Conservation (phyloP, 1,140 invertebrate species). For the Pogonomyrmex californicus region DNA sequence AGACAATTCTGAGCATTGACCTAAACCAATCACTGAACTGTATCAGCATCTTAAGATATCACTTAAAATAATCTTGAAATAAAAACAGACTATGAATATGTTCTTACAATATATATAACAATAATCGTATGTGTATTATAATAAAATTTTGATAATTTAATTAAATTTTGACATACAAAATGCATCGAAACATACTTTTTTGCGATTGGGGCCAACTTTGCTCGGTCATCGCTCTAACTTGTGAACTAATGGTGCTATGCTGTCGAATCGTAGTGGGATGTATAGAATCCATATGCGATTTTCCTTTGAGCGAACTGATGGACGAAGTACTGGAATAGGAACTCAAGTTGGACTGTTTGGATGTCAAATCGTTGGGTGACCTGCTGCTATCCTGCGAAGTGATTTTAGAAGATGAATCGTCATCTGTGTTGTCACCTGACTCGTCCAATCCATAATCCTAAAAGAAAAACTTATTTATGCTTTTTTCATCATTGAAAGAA, state of each 20-base stretch:
- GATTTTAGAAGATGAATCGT: conserved; percentile 88
- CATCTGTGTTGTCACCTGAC: conserved; percentile 90
- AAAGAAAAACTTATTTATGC: conserved; percentile 35
- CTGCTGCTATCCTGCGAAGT: conserved; percentile 81
- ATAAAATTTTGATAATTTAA: not conserved
- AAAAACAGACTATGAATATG: too few species aligned
- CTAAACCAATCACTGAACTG: too few species aligned
- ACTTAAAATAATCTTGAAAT: too few species aligned
- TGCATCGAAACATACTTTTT: conserved; percentile 77
- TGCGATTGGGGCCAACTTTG: conserved; percentile 85
- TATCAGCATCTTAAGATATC: too few species aligned
- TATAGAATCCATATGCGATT: conserved; percentile 82
- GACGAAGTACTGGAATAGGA: conserved; percentile 85
- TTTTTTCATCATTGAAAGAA: not conserved
- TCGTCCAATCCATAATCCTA: conserved; percentile 91
- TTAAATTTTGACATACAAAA: not conserved
- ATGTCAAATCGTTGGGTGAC: conserved; percentile 82
- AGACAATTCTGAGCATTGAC: too few species aligned
- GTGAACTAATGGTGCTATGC: conserved; percentile 85
- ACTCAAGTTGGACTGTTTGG: conserved; percentile 84
- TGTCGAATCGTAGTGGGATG: conserved; percentile 83
- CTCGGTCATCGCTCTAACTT: conserved; percentile 86
- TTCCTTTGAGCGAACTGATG: conserved; percentile 84
- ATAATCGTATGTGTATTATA: not conserved
- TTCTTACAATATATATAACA: too few species aligned